A percentile compares a stretch with the other conserved stretches of the same genome.
Evolutionary conservation across 2,113 vertebrate genomes (phyloP).

Genomic region (Pteropus alecto): DNA sequence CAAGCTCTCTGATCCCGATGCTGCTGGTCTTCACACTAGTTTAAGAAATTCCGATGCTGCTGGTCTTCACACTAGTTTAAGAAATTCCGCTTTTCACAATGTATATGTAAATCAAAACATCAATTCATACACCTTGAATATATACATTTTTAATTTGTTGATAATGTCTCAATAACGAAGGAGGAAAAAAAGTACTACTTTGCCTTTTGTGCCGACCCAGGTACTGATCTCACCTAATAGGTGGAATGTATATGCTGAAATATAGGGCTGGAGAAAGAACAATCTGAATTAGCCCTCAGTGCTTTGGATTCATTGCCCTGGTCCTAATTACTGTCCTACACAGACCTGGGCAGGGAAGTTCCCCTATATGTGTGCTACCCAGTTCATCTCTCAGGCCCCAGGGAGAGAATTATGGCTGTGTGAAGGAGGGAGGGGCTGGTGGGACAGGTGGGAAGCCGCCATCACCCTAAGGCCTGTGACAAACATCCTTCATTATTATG

Average conservation of each 20-base stretch:
- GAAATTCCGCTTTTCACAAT: not conserved
- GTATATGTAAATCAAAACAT: not conserved
- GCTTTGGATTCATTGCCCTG: not conserved
- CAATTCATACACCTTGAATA: not conserved
- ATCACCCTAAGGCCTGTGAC: not conserved
- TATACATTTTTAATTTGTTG: no score
- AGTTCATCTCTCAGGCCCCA: not conserved
- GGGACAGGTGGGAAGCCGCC: no score
- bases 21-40: not conserved
- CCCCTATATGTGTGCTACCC: not conserved
- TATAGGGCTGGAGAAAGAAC: not conserved
- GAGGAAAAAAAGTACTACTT: not conserved
- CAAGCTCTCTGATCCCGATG: not conserved
- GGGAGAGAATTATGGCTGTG: not conserved
- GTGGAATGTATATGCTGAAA: not conserved
- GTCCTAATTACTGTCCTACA: no score
- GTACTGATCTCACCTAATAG: not conserved
- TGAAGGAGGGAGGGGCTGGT: not conserved
- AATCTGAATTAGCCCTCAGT: no score
- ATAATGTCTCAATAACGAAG: no score
- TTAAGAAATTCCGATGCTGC: not conserved
- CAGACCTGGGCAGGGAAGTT: no score
- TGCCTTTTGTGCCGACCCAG: not conserved
- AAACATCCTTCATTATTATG: not conserved
- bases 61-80: not conserved